Evolutionary conservation across 2,888 invertebrate genomes (phyloP), one percentile per base, ranked within the genome.

Genomic region (Heliconius erato): DNA sequence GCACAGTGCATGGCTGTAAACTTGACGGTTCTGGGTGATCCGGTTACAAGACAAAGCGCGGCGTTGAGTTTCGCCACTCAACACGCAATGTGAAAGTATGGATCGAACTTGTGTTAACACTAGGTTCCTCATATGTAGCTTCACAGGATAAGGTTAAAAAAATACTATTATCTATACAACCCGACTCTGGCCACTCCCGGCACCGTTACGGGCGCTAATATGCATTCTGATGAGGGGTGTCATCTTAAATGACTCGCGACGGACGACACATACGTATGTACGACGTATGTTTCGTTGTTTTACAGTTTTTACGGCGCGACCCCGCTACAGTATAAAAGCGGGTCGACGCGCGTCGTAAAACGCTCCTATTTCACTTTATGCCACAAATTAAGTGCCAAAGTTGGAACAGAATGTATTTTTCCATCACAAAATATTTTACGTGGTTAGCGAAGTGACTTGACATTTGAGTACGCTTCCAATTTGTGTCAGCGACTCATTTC

Each of bases 311-410:
- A 68, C 12, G 65, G 74, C 44, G 54, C 40, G 80, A 80, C 68
- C 80, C 79, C 80, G 80, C 77, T 59, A 79, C 79, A 79, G 65
- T 74, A 71, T 81, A 78, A 79, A 74, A 81, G 49, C 74, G 40
- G 77, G 80, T 80, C 72, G 67, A 79, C 78, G 63, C 65, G 68
- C 32, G 59, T 78, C 78, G 80, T 79, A 79, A 78, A 83, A 68
- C 49, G 59, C 68, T 74, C 78, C 80, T 81, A 81, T 80, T 83
- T 79, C 78, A 74, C 59, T 83, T 80, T 80, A 81, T 76, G 59
- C 69, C 69, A 68, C 80, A 81, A 76, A 81, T 79, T 65, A 83
- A 81, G 83, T 74, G 79, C 68, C 78, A 63, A 81, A 81, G 79
- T 69, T 83, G 77, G 54, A 74, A 49, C 68, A 65, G 35, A 72